Conservation (phyloP, 2,888 invertebrate species). For the Bugulina stolonifera region DNA sequence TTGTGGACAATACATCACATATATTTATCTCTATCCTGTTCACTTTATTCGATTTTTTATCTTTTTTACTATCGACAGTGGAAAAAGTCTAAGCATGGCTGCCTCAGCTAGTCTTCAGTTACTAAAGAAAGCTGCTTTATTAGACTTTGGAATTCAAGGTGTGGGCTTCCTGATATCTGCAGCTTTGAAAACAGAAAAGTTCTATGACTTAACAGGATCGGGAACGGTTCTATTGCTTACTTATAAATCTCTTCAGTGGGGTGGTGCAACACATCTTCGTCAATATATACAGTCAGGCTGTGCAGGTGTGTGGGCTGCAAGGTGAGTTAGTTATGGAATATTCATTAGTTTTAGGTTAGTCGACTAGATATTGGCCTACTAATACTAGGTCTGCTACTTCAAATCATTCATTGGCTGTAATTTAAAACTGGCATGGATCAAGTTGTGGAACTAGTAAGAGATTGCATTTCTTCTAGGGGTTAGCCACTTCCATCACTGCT, state of each 20-base stretch:
- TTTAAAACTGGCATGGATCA: no score
- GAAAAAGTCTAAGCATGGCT: no score
- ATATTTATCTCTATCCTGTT: no score
- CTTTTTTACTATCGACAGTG: no score
- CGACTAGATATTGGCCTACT: background rate
- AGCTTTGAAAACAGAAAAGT: constrained; percentile 51
- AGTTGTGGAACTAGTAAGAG: no score
- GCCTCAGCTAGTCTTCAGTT: background rate
- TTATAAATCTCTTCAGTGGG: constrained; percentile 43
- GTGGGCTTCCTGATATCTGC: constrained; percentile 45
- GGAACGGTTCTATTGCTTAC: constrained; percentile 45
- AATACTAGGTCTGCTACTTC: no score
- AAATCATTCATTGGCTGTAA: no score
- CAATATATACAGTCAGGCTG: constrained; percentile 48
- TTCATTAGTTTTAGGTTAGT: background rate
- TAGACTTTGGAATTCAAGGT: constrained; percentile 53
- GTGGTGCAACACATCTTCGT: constrained; percentile 36
- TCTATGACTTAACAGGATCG: constrained; percentile 52
- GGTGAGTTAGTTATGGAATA: constrained; percentile 33
- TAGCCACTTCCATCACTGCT: no score
- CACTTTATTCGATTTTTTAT: no score
- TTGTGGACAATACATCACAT: no score
- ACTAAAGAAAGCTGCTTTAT: constrained; percentile 27
- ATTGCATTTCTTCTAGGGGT: no score
- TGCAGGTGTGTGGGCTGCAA: constrained; percentile 47